Conservation (phyloP, 2,113 vertebrate genomes). For the Choloepus hoffmanni region DNA sequence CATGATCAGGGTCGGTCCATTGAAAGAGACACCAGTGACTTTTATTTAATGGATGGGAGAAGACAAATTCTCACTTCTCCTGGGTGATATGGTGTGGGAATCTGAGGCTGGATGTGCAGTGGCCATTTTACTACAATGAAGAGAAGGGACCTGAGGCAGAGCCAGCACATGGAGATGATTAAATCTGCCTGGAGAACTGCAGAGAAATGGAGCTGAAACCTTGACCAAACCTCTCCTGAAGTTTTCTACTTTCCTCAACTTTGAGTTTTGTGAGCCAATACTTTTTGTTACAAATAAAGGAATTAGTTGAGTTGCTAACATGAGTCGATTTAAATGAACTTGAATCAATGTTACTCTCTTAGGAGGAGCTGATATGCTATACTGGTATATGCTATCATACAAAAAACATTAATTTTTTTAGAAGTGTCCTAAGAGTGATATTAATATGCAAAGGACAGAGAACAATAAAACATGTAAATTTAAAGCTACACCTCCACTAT, state of each 20-base stretch:
- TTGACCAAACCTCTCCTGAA: conserved; percentile 65
- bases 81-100: background rate
- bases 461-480: conserved; percentile 77
- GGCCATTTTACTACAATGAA: background rate
- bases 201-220: background rate
- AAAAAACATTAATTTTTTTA: conserved; percentile 50
- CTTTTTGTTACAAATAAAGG: conserved; percentile 62
- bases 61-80: background rate
- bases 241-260: conserved; percentile 34
- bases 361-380: background rate
- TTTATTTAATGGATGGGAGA: background rate
- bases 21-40: background rate
- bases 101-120: background rate
- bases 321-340: conserved; percentile 44
- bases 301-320: conserved; percentile 35
- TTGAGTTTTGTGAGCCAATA: conserved; percentile 41
- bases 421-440: conserved; percentile 20
- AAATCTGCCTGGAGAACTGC: background rate
- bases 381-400: background rate
- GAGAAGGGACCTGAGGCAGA: background rate
- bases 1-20: background rate
- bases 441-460: conserved; percentile 70
- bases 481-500: conserved; percentile 73
- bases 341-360: conserved; percentile 27
- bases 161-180: background rate